A percentile compares a stretch with the other conserved stretches of the same genome.
Conservation (phyloP, 2,888 invertebrate genomes). For the Cataglyphis livida region DNA sequence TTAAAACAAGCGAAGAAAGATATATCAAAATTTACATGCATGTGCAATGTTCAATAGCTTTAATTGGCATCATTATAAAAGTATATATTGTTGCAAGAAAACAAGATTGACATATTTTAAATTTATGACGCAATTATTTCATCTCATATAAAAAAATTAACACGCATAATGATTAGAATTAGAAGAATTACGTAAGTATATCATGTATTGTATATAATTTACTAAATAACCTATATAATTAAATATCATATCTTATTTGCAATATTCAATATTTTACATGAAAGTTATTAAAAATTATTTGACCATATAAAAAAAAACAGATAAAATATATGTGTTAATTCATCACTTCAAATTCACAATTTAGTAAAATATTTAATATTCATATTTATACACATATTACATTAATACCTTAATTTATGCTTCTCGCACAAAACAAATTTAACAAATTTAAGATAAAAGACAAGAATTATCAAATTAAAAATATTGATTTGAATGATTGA, state of each 20-base stretch:
- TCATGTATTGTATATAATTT: background rate
- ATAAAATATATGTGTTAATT: background rate
- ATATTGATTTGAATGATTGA: background rate
- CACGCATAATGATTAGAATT: constrained; percentile 22
- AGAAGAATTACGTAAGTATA: constrained; percentile 40
- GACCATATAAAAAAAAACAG: background rate
- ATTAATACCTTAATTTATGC: background rate
- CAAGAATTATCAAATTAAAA: background rate
- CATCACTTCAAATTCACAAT: background rate
- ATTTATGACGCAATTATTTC: constrained; percentile 1
- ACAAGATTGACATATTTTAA: background rate
- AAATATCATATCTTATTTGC: background rate
- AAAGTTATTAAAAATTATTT: background rate
- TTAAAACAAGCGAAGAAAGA: constrained; percentile 26
- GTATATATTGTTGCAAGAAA: background rate
- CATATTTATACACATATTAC: background rate
- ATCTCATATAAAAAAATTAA: background rate
- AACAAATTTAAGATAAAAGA: background rate
- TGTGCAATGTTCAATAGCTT: background rate
- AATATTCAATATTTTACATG: background rate
- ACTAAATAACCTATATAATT: constrained; percentile 11
- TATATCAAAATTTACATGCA: background rate
- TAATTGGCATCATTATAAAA: background rate
- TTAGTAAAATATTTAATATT: background rate
- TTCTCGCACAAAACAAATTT: background rate